phyloP scores from a whole-genome alignment of 1,140 invertebrate genomes.

The Mesaphorura yosii region DNA sequence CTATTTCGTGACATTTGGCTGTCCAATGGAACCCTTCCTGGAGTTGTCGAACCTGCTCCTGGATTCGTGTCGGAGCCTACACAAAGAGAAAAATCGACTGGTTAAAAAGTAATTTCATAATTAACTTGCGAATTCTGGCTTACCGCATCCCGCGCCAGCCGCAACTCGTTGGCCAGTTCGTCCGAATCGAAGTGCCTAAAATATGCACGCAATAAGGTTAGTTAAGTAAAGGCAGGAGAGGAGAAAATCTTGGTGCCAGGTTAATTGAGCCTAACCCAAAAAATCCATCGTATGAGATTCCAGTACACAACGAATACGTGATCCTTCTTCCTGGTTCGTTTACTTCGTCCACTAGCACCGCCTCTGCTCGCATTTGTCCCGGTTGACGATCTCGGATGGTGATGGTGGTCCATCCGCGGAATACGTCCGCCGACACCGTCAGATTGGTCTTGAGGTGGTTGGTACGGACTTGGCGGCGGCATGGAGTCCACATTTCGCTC shows the following conservation, averaged over 20 bases:
- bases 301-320: conserved; percentile 30
- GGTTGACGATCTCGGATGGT: neutral
- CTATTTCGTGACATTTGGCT: conserved; percentile 31
- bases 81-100: too few relatives aligned
- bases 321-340: conserved; percentile 29
- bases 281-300: conserved; percentile 30
- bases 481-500: conserved; percentile 30
- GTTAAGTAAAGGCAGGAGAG: neutral
- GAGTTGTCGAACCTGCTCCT: conserved; percentile 22
- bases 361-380: too few relatives aligned
- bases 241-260: neutral
- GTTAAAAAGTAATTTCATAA: too few relatives aligned
- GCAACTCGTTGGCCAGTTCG: conserved; percentile 29
- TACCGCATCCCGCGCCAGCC: conserved; percentile 29
- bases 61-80: too few relatives aligned
- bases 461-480: conserved; percentile 30
- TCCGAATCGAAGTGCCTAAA: conserved; percentile 28
- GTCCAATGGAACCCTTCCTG: conserved; percentile 27
- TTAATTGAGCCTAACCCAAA: conserved; percentile 24
- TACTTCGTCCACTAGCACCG: conserved; percentile 2
- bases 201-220: conserved; percentile 4
- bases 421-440: conserved; percentile 17
- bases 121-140: conserved; percentile 21
- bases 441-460: conserved; percentile 15
- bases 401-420: conserved; percentile 18